Evolutionary conservation across 2,113 vertebrate species (phyloP).

Genomic region (Uria lomvia): DNA sequence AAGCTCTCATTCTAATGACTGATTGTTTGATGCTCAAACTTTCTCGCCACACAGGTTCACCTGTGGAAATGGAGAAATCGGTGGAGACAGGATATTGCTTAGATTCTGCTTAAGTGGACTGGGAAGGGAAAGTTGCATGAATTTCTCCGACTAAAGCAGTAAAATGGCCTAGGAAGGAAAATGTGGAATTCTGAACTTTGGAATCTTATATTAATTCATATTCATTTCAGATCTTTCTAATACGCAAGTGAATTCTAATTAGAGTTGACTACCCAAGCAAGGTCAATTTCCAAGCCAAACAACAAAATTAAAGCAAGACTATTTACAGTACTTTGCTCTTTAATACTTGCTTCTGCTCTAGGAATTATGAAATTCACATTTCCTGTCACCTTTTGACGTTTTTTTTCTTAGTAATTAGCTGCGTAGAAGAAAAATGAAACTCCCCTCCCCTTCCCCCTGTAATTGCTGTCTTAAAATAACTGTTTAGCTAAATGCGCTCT

Average conservation of each 20-base stretch:
- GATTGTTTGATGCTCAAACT: neutral
- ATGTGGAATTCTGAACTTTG: neutral
- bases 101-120: neutral
- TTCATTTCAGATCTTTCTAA: neutral
- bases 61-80: neutral
- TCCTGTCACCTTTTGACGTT: neutral
- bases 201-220: neutral
- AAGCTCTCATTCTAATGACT: neutral
- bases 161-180: neutral
- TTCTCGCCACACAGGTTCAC: neutral
- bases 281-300: neutral
- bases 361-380: neutral
- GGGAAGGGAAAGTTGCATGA: neutral
- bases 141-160: neutral
- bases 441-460: neutral
- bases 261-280: neutral
- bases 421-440: neutral
- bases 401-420: neutral
- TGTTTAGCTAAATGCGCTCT: neutral
- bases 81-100: neutral
- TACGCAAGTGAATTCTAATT: neutral
- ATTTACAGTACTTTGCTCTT: neutral
- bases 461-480: constrained; percentile 23
- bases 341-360: neutral
- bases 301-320: neutral